Evolutionary conservation across 2,888 invertebrate genomes (phyloP).

Genomic region (Yponomeuta plumbellus): DNA sequence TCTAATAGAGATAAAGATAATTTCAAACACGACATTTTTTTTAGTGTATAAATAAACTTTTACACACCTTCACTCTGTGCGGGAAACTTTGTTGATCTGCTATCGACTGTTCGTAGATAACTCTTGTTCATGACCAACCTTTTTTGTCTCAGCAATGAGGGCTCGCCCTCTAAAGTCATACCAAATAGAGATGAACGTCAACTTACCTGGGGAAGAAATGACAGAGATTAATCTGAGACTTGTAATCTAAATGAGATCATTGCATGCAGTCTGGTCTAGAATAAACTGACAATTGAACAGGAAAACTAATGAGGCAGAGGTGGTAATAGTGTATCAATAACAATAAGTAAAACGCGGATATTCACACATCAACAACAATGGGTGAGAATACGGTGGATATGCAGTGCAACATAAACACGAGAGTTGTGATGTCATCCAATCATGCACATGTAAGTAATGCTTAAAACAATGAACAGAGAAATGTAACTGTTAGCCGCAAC

Average conservation of each 20-base stretch:
- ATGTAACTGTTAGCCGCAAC: not conserved
- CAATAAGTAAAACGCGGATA: slow-evolving; percentile 26
- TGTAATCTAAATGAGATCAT: not conserved
- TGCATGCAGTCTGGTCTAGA: not conserved
- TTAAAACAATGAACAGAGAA: not conserved
- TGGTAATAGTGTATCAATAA: slow-evolving; percentile 27
- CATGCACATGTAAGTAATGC: slow-evolving; percentile 16
- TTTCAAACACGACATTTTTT: no score
- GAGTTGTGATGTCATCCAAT: slow-evolving; percentile 19
- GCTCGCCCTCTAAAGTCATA: no score
- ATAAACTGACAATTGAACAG: not conserved
- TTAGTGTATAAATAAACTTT: no score
- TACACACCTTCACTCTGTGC: no score
- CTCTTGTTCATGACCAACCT: no score
- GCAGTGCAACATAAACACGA: slow-evolving; percentile 16
- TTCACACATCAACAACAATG: slow-evolving; percentile 34
- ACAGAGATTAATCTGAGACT: slow-evolving; percentile 13
- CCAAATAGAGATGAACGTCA: slow-evolving; percentile 5
- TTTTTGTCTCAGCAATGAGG: no score
- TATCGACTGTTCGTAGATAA: no score
- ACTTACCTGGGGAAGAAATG: slow-evolving; percentile 44
- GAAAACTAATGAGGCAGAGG: not conserved
- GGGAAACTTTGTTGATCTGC: no score
- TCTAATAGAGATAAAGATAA: no score
- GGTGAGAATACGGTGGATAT: slow-evolving; percentile 25